These are phyloP conservation scores for Diarsia dahlii DNA, from an alignment of 2,888 invertebrate genomes.

Conservation along the genomic window DNA sequence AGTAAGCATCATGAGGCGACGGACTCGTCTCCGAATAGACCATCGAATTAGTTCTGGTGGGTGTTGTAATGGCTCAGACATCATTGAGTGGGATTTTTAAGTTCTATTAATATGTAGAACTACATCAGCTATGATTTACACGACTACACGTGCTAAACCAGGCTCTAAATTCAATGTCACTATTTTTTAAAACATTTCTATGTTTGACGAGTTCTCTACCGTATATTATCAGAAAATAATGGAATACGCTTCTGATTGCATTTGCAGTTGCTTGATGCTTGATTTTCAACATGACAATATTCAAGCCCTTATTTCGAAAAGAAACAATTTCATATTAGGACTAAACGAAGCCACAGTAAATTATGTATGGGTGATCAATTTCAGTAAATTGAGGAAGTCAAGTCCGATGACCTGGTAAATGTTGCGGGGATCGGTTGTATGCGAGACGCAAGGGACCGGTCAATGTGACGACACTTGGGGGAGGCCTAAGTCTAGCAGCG, in stretches of 20 bases:
- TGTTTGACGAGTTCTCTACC: neutral
- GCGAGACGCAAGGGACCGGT: no score
- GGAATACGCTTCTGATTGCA: neutral
- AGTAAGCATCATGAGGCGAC: conserved; percentile 14
- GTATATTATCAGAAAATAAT: neutral
- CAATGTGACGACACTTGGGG: no score
- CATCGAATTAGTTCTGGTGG: conserved; percentile 44
- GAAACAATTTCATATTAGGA: neutral
- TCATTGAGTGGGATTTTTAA: conserved; percentile 39
- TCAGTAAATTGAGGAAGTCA: neutral
- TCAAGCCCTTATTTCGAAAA: neutral
- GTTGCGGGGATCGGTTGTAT: no score
- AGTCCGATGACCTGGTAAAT: no score
- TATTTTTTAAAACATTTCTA: neutral
- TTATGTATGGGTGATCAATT: neutral
- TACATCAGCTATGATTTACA: neutral
- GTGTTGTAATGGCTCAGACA: conserved; percentile 29
- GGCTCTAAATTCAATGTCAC: neutral
- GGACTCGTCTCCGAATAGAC: conserved; percentile 42
- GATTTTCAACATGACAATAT: neutral
- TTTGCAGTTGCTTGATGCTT: neutral
- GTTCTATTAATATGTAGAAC: conserved; percentile 30
- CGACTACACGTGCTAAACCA: neutral
- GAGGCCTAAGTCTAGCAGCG: no score
- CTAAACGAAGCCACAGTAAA: neutral